Evolutionary conservation across 2,888 invertebrate genomes (phyloP), one percentile per base, ranked within the genome.

Genomic region (Acronicta psi): DNA sequence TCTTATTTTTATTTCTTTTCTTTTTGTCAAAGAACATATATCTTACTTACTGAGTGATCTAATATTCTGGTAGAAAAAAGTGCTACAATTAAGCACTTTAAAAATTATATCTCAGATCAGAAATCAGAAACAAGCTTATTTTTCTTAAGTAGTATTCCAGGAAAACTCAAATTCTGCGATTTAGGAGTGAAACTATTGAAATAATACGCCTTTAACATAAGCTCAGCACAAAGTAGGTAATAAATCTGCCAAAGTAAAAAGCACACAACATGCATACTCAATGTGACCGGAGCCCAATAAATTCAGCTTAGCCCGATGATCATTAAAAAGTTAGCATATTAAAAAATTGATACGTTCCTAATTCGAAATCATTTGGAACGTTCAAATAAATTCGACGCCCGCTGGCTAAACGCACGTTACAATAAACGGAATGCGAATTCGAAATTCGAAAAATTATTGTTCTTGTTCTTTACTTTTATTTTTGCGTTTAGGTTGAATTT

Each of bases 271-370:
- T 7, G n/a, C 34, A 51, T 43, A 36, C 16, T 34, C 67, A 71
- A 59, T 68, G 54, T 68, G 67, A 52, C 67, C 59, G 13, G 10
- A 29, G 23, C 55, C 38, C 46, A 72, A 69, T 72, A 68, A 69
- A 71, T 70, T 61, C 70, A 64, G 58, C 73, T 74, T 66, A 76
- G 47, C 41, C 59, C 57, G 59, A 43, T 60, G 55, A 68, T 68
- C 77, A 68, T 75, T 68, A 70, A 75, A 75, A 73, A 73, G 71
- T 71, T 76, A 70, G 54, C 74, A 68, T 65, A 71, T 71, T 53
- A 73, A 75, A 80, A 87, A 87, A 87, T 81, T 86, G 82, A 88
- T 88, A 85, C 82, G 86, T 88, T 82, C 82, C 75, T 84, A 86
- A 85, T 85, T 84, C 75, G 79, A 84, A 88, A 86, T 82, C 82